Percentiles rank a stretch among this genome's conserved stretches.
phyloP scores from a whole-genome alignment of 2,797 vertebrate species.

The Oreochromis mossambicus region DNA sequence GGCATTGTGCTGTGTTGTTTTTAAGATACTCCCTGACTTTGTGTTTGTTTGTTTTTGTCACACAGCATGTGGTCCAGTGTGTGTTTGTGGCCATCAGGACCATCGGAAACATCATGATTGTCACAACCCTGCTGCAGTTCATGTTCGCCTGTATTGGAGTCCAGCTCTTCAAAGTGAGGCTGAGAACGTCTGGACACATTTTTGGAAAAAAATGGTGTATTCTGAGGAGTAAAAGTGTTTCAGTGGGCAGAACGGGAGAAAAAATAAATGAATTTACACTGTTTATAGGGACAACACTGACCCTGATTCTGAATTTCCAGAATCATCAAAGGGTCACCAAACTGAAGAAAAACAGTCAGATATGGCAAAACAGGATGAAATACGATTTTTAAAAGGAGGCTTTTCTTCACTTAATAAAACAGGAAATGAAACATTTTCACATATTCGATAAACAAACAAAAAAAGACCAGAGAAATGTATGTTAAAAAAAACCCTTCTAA shows the following conservation, averaged over 20 bases:
- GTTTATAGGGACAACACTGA: fast-evolving
- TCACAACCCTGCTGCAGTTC: constrained; percentile 91
- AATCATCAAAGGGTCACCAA: fast-evolving
- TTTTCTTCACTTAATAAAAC: neutral
- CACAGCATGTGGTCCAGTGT: constrained; percentile 89
- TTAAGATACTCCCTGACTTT: neutral
- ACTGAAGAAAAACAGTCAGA: too few species aligned
- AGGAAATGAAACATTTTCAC: neutral
- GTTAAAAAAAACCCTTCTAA: neutral
- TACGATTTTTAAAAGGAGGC: too few species aligned
- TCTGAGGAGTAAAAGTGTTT: neutral
- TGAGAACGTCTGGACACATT: fast-evolving
- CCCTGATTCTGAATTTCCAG: neutral
- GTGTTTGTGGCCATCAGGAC: constrained; percentile 93
- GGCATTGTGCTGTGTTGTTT: neutral
- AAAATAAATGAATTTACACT: neutral
- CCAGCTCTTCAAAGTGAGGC: constrained; percentile 88
- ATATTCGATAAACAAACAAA: neutral
- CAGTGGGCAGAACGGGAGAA: fast-evolving
- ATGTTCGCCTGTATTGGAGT: constrained; percentile 93
- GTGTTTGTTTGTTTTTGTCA: constrained; percentile 60
- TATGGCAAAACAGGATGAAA: neutral
- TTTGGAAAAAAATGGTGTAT: neutral
- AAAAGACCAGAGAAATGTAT: fast-evolving
- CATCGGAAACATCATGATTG: constrained; percentile 95